These are phyloP conservation scores for Sminthurinus signatus DNA, from an alignment of 1,140 invertebrate species.

Conservation along the genomic window DNA sequence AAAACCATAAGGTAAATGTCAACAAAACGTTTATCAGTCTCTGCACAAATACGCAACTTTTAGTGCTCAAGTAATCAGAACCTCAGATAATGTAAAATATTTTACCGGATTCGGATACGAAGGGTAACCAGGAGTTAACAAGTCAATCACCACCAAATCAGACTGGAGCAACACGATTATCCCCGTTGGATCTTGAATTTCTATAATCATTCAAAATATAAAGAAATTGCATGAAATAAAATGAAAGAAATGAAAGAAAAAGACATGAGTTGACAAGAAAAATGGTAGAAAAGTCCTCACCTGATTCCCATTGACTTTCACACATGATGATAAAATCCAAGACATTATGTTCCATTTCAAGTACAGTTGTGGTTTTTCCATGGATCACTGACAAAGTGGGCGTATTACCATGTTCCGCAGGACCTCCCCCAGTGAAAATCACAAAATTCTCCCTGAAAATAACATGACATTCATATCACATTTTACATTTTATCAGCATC, in stretches of 20 bases:
- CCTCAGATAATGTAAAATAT: no score
- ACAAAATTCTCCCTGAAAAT: conserved; percentile 69
- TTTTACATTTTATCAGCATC: no score
- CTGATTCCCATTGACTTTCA: conserved; percentile 85
- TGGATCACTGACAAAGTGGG: conserved; percentile 94
- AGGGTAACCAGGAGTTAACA: conserved; percentile 88
- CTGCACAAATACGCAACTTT: no score
- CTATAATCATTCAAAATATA: conserved; percentile 51
- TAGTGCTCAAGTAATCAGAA: no score
- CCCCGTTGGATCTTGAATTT: conserved; percentile 93
- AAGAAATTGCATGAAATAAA: not conserved
- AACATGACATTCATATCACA: no score
- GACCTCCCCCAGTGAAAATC: conserved; percentile 92
- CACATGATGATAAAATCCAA: conserved; percentile 94
- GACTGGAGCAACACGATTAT: conserved; percentile 95
- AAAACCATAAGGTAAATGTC: no score
- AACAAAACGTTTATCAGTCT: no score
- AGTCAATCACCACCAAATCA: conserved; percentile 96
- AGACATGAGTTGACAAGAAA: not conserved
- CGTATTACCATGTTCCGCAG: conserved; percentile 73
- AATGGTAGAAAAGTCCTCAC: conserved; percentile 52
- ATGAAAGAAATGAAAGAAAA: not conserved
- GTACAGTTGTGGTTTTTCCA: conserved; percentile 87
- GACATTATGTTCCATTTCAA: conserved; percentile 98
- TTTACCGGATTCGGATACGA: conserved; percentile 99